phyloP scores from a whole-genome alignment of 2,888 invertebrate species.

The Sacculina carcini region DNA sequence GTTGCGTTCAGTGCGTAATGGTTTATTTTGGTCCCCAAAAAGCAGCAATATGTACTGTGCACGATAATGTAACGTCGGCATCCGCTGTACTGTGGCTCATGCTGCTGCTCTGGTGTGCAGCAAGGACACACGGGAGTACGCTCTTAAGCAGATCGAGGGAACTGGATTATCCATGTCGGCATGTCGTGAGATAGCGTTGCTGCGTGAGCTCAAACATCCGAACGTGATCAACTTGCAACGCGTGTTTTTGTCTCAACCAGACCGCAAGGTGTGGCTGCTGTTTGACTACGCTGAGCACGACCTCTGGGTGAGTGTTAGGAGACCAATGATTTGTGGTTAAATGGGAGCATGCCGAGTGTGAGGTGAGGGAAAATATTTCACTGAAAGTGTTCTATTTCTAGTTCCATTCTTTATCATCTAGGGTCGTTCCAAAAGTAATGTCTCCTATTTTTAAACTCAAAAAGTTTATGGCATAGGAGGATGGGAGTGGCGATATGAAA shows the following conservation, averaged over 20 bases:
- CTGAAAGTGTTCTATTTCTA: no score
- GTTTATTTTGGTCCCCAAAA: no score
- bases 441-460: constrained; percentile 6
- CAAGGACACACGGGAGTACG: constrained; percentile 69
- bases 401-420: no score
- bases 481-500: constrained; percentile 5
- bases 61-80: no score
- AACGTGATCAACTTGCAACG: constrained; percentile 90
- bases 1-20: no score
- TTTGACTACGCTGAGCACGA: constrained; percentile 99
- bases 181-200: constrained; percentile 90
- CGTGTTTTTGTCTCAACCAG: constrained; percentile 85
- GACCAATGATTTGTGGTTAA: no score
- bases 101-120: constrained; percentile 15
- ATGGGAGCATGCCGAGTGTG: no score
- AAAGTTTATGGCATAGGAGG: constrained; percentile 1
- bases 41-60: no score
- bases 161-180: constrained; percentile 98
- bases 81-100: not conserved
- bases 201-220: constrained; percentile 81
- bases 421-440: no score
- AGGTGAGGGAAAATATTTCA: no score
- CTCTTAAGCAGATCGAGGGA: constrained; percentile 94
- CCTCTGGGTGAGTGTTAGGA: constrained; percentile 52
- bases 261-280: constrained; percentile 84